Evolutionary conservation across 1,140 invertebrate species (phyloP).

Genomic region (Tribolium madens): DNA sequence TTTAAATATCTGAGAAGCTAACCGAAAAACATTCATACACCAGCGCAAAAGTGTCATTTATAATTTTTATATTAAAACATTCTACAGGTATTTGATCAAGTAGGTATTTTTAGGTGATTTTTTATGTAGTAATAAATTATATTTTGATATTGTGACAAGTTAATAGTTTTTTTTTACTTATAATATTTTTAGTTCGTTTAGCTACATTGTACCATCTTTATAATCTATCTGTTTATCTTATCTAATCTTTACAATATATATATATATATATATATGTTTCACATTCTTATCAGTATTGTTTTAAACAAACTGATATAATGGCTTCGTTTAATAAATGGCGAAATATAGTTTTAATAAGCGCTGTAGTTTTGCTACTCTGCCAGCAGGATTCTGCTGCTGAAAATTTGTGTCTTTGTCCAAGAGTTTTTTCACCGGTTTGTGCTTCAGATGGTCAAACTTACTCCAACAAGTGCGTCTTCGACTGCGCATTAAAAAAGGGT

Average conservation of each 20-base stretch:
- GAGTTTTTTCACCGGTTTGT: conserved; percentile 64
- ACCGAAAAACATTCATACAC: neutral
- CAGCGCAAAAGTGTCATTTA: no score
- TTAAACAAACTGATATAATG: neutral
- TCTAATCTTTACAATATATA: neutral
- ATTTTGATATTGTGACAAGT: no score
- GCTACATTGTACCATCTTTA: no score
- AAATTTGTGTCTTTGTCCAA: conserved; percentile 62
- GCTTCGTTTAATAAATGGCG: neutral
- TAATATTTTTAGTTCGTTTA: no score
- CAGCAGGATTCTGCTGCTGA: neutral
- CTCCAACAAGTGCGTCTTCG: conserved; percentile 63
- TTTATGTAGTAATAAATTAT: no score
- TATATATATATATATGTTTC: neutral
- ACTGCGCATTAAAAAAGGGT: conserved; percentile 55
- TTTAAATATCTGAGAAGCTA: neutral
- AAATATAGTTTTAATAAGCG: neutral
- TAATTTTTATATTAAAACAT: no score
- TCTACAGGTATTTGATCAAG: neutral
- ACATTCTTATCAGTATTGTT: neutral
- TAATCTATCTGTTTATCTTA: neutral
- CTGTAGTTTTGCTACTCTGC: neutral
- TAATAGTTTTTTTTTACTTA: no score
- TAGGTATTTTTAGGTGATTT: no score
- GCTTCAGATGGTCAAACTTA: conserved; percentile 63